These are phyloP conservation scores for Stenodema calcarata DNA, from an alignment of 2,888 invertebrate genomes.

Conservation along the genomic window DNA sequence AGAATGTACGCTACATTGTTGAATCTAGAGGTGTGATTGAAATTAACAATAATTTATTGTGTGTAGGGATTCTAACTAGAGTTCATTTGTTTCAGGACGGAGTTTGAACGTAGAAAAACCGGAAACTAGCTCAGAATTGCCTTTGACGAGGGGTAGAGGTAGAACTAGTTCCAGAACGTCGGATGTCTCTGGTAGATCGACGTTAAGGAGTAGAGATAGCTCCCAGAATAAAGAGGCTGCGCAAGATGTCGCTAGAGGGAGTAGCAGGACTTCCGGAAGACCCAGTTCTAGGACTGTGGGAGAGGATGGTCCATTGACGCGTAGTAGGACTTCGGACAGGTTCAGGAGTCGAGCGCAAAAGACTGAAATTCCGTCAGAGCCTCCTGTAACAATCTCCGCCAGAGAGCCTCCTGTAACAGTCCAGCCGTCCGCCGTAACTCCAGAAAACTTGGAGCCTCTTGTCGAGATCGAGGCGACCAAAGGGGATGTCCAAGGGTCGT, in stretches of 20 bases:
- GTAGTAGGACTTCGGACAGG: neutral
- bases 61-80: neutral
- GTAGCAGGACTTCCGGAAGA: neutral
- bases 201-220: constrained; percentile 13
- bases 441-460: neutral
- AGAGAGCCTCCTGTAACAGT: neutral
- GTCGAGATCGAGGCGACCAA: neutral
- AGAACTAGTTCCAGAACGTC: constrained; percentile 5
- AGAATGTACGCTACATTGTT: too few species aligned
- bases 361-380: neutral
- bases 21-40: too few species aligned
- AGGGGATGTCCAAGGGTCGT: neutral
- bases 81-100: neutral
- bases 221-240: neutral
- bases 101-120: neutral
- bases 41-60: too few species aligned
- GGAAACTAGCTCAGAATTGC: neutral
- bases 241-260: neutral
- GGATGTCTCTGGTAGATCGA: neutral
- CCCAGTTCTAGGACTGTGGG: neutral
- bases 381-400: neutral
- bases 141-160: neutral
- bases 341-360: constrained; percentile 1
- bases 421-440: neutral
- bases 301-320: neutral